phyloP scores from a whole-genome alignment of 1,140 invertebrate species.

The Sitophilus oryzae region DNA sequence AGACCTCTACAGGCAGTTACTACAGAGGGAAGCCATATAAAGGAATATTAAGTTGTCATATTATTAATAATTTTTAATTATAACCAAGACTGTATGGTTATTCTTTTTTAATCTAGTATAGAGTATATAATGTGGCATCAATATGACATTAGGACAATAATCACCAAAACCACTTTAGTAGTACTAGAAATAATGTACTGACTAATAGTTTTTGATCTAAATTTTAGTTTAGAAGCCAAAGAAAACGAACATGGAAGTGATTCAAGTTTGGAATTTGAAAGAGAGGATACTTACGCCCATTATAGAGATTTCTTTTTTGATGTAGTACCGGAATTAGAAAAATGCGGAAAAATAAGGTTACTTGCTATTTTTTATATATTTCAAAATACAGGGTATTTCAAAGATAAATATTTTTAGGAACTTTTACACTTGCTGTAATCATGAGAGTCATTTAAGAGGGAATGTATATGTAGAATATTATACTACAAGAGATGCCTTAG shows the following conservation, averaged over 20 bases:
- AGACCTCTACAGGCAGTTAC: no score
- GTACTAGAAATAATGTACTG: no score
- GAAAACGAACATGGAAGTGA: conserved; percentile 79
- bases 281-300: conserved; percentile 70
- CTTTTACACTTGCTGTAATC: conserved; percentile 83
- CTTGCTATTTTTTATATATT: neutral
- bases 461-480: conserved; percentile 87
- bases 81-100: neutral
- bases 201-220: conserved; percentile 51
- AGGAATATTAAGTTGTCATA: no score
- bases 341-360: conserved; percentile 62
- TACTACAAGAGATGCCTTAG: conserved; percentile 61
- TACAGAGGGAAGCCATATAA: no score
- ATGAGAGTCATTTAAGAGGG: conserved; percentile 77
- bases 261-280: conserved; percentile 75
- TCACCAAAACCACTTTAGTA: no score
- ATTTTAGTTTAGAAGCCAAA: conserved; percentile 68
- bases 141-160: no score
- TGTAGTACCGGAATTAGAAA: conserved; percentile 75
- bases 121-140: neutral
- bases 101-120: neutral
- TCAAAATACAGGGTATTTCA: neutral
- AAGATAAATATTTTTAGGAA: conserved; percentile 45
- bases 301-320: conserved; percentile 87
- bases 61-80: no score